Conservation (phyloP, 2,888 invertebrate genomes). For the Petrolisthes manimaculis region DNA sequence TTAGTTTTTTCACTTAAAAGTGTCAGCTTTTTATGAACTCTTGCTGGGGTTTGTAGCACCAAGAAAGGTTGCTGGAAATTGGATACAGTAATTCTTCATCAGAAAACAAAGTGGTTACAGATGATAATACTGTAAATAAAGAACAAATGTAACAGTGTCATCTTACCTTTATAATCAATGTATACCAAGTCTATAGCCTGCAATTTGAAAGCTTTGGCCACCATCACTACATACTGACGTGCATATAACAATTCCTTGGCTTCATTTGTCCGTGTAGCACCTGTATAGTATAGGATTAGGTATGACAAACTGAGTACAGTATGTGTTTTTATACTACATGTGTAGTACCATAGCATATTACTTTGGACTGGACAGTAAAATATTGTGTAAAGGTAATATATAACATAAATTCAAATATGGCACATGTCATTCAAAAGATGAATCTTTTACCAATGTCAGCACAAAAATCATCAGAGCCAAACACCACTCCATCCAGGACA, state of each 20-base stretch:
- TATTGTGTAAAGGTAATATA: neutral
- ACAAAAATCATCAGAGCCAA: conserved; percentile 80
- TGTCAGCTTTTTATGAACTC: too few relatives aligned
- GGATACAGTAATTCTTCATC: too few relatives aligned
- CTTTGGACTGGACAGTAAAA: too few relatives aligned
- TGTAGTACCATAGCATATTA: too few relatives aligned
- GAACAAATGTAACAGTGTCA: neutral
- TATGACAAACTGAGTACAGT: neutral
- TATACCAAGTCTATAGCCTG: conserved; percentile 80
- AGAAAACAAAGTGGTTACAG: too few relatives aligned
- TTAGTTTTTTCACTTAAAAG: too few relatives aligned
- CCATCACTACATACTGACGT: conserved; percentile 76
- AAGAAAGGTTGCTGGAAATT: too few relatives aligned
- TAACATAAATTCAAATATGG: neutral
- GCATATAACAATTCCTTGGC: conserved; percentile 75
- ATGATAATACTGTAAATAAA: too few relatives aligned
- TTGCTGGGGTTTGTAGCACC: too few relatives aligned
- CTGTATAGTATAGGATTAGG: conserved; percentile 67
- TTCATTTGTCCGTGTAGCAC: conserved; percentile 72
- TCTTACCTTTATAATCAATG: conserved; percentile 77
- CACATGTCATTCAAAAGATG: neutral
- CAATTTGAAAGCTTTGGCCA: conserved; percentile 77
- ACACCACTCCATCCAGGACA: conserved; percentile 75
- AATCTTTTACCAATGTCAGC: conserved; percentile 75
- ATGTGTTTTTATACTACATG: too few relatives aligned